These are phyloP conservation scores for Parasteatoda tepidariorum DNA, from an alignment of 1,140 invertebrate species.

Conservation along the genomic window DNA sequence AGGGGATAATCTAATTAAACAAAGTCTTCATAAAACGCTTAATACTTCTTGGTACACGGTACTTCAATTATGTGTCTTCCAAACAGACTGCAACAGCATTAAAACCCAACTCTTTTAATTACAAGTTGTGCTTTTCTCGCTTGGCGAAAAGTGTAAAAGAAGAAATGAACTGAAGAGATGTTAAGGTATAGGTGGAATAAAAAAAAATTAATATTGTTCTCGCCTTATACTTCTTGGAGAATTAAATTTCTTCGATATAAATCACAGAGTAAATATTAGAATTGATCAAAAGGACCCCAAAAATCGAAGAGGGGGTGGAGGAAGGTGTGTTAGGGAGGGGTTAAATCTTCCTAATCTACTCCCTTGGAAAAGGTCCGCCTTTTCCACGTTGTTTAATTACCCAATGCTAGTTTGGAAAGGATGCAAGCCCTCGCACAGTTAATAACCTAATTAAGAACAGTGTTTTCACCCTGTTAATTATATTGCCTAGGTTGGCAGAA, in stretches of 20 bases:
- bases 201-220: neutral
- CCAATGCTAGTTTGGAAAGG: constrained; percentile 47
- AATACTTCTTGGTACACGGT: neutral
- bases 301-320: neutral
- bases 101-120: neutral
- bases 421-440: constrained; percentile 17
- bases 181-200: neutral
- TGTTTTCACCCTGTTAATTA: constrained; percentile 60
- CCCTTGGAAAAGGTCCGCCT: constrained; percentile 28
- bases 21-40: constrained; percentile 4
- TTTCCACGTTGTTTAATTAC: constrained; percentile 58
- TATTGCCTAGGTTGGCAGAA: constrained; percentile 37
- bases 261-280: constrained; percentile 17
- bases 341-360: constrained; percentile 49
- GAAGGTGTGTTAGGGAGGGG: neutral
- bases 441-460: constrained; percentile 60
- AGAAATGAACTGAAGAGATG: neutral
- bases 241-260: neutral
- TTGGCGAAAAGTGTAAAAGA: neutral
- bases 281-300: constrained; percentile 5
- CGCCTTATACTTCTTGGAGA: neutral
- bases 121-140: neutral
- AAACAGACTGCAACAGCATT: neutral
- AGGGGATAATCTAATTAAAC: constrained; percentile 9
- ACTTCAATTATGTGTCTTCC: neutral